Base-by-base conservation (phyloP, 2,888 invertebrate species). In the Campoplex nolae region DNA sequence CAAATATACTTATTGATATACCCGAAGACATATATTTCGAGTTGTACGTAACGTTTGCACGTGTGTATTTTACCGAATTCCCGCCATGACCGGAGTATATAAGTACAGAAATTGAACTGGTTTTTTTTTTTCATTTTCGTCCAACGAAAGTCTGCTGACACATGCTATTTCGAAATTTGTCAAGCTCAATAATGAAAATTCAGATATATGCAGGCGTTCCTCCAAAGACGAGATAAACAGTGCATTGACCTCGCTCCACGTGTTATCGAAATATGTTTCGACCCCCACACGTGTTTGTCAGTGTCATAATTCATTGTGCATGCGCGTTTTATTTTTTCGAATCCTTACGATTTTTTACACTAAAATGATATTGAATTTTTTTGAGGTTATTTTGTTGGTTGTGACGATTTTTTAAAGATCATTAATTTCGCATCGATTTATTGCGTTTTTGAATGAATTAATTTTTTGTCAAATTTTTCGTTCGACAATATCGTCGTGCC, bases 241-340 rank as follows among this genome's bases (percentile, higher is more conserved):
- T 83, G 76, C 82, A 76, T 83, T 58, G 82, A 83, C 82, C 82
- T 76, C 82, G 70, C 70, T 76, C 48, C 82, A 76, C 70, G 76
- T 76, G 82, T 56, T 62, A 71, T 76, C 76, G 70, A 48, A 78
- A 76, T 83, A 71, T 76, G 70, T 83, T 83, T 76, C 82, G 70
- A 68, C 48, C 48, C 56, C 23, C 76, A 70, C 76, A 70, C 82
- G 82, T 76, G 76, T 54, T 18, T 56, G n/a, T 54, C 68, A 45
- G 68, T 76, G 68, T 62, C 82, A 68, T 35, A 56, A 38, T 32
- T 58, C 58, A 70, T 48, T 48, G 18, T 48, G 35, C 45, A 62
- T 38, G 38, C 38, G 23, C 38, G 23, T 23, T 23, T 23, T 23
- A 23, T 58, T 32, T 83, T 32, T 48, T 73, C n/a, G 7, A 1